Conservation (phyloP, 2,888 invertebrate genomes). For the Cerastoderma edule region DNA sequence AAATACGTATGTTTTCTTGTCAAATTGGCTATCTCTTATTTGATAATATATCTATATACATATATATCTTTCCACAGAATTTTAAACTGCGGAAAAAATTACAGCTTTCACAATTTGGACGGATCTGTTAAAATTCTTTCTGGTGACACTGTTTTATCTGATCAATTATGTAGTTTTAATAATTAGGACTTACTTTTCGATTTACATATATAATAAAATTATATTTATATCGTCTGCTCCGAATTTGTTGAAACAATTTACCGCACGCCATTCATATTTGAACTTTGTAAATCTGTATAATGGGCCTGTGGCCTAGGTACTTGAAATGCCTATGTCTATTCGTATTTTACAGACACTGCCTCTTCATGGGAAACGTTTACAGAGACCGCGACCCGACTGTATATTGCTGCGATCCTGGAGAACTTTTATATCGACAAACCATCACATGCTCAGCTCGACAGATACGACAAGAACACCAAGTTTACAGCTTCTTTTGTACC, state of each 20-base stretch:
- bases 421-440: not conserved
- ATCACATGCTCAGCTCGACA: not conserved
- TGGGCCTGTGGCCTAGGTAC: not conserved
- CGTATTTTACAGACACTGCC: not conserved
- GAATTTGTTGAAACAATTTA: not conserved
- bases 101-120: too few relatives aligned
- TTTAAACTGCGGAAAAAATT: too few relatives aligned
- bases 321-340: constrained; percentile 7
- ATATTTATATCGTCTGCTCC: not conserved
- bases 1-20: too few relatives aligned
- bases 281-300: not conserved
- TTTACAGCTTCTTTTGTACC: constrained; percentile 1
- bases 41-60: too few relatives aligned
- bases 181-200: too few relatives aligned
- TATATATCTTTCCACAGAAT: too few relatives aligned
- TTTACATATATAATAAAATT: too few relatives aligned
- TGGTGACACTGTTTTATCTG: too few relatives aligned
- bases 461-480: not conserved
- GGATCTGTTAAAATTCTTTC: too few relatives aligned
- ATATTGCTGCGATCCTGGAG: not conserved
- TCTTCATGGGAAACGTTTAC: not conserved
- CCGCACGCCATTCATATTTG: too few relatives aligned
- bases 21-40: too few relatives aligned
- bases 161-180: too few relatives aligned
- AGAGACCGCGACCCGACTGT: not conserved